Conservation (phyloP, 2,797 vertebrate species). For the Notamacropus eugenii region DNA sequence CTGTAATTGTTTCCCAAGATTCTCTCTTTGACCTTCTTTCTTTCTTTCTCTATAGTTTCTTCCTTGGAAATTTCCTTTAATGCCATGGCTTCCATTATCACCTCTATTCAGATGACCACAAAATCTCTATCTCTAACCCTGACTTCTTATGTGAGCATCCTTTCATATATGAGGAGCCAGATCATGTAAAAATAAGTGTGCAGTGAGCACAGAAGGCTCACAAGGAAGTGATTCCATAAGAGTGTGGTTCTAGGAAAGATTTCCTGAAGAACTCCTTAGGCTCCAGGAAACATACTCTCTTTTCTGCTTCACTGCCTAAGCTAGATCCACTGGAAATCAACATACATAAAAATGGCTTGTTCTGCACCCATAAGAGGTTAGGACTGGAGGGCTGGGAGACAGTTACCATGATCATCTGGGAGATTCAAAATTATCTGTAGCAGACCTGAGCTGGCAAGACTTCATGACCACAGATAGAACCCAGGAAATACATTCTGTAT, state of each 20-base stretch:
- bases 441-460: constrained; percentile 32
- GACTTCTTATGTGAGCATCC: not conserved
- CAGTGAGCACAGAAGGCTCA: not conserved
- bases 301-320: not conserved
- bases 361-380: not conserved
- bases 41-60: not conserved
- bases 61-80: not conserved
- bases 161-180: not conserved
- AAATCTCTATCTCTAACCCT: not conserved
- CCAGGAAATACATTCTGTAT: constrained; percentile 23
- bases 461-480: not conserved
- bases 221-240: not conserved
- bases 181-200: not conserved
- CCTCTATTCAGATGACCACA: not conserved
- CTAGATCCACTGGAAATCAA: not conserved
- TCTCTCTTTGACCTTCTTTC: not conserved
- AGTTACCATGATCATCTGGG: not conserved
- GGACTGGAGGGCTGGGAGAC: not conserved
- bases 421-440: not conserved
- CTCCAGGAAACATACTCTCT: not conserved
- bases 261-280: not conserved
- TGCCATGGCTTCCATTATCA: not conserved
- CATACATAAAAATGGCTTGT: not conserved
- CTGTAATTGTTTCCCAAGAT: not conserved
- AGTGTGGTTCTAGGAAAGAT: not conserved